Evolutionary conservation across 1,140 invertebrate genomes (phyloP).

Genomic region (Polypedilum pembai): DNA sequence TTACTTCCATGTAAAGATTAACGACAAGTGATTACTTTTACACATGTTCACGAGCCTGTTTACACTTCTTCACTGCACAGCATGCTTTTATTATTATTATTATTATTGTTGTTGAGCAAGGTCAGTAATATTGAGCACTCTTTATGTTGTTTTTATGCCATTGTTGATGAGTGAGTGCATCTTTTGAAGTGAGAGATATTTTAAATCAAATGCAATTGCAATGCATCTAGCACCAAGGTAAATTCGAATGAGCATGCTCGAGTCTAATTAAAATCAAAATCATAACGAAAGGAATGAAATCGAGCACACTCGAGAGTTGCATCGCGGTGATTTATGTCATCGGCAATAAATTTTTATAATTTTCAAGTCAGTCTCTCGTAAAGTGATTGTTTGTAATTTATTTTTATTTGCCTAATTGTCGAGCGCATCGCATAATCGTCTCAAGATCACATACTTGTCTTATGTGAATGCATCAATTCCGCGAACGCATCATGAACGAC

Average conservation of each 20-base stretch:
- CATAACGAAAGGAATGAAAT: neutral
- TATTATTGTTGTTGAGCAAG: neutral
- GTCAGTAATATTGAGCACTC: neutral
- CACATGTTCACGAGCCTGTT: neutral
- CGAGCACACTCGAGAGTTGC: neutral
- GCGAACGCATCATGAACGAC: conserved; percentile 1
- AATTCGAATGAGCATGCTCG: neutral
- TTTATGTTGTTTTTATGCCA: too few species aligned
- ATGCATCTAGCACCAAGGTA: conserved; percentile 2
- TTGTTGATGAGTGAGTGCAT: neutral
- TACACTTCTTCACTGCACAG: neutral
- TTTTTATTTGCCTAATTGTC: neutral
- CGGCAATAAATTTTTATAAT: conserved; percentile 2
- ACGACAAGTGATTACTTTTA: neutral
- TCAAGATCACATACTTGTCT: conserved; percentile 2
- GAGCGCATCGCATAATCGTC: neutral
- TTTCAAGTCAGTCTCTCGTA: neutral
- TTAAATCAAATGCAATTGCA: neutral
- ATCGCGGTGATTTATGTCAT: conserved; percentile 17
- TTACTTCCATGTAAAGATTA: neutral
- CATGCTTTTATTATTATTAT: too few species aligned
- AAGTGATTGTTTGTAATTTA: conserved; percentile 2
- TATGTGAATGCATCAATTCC: neutral
- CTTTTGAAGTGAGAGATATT: conserved; percentile 3
- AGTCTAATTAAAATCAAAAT: conserved; percentile 20